A percentile compares a stretch with the other conserved stretches of the same genome.
Conservation (phyloP, 2,888 invertebrate genomes). For the Acleris emargana region DNA sequence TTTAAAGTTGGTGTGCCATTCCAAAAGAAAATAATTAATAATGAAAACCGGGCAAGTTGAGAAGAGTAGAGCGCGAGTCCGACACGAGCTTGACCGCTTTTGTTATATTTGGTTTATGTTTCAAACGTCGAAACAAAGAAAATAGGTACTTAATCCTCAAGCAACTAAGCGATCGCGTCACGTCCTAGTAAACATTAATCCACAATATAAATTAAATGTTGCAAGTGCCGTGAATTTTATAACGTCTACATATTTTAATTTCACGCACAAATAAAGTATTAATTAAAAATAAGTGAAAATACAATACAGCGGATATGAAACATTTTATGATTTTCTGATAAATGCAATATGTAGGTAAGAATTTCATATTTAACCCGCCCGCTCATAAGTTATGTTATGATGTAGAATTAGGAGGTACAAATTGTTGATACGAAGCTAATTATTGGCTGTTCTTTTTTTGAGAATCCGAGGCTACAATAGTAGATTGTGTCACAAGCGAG, state of each 20-base stretch:
- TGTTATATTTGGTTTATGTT: not conserved
- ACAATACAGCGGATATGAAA: constrained; percentile 38
- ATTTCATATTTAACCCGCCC: constrained; percentile 15
- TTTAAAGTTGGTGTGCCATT: too few relatives aligned
- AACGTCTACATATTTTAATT: constrained; percentile 61
- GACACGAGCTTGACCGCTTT: too few relatives aligned
- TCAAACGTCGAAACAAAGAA: not conserved
- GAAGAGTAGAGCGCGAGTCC: too few relatives aligned
- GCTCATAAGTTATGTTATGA: not conserved
- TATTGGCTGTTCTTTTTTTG: too few relatives aligned
- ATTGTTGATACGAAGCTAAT: too few relatives aligned
- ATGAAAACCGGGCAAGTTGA: too few relatives aligned
- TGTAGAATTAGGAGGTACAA: too few relatives aligned
- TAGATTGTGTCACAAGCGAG: too few relatives aligned
- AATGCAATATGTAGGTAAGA: constrained; percentile 9
- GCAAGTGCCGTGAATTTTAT: constrained; percentile 51
- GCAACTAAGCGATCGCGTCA: constrained; percentile 21
- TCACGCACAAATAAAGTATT: constrained; percentile 63
- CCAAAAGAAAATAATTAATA: too few relatives aligned
- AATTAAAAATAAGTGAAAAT: constrained; percentile 50
- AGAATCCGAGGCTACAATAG: too few relatives aligned
- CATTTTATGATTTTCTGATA: constrained; percentile 24
- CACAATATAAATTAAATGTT: constrained; percentile 49
- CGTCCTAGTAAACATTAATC: constrained; percentile 40
- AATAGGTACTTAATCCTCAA: not conserved